phyloP scores from a whole-genome alignment of 2,797 vertebrate genomes.

The Lagorchestes hirsutus region DNA sequence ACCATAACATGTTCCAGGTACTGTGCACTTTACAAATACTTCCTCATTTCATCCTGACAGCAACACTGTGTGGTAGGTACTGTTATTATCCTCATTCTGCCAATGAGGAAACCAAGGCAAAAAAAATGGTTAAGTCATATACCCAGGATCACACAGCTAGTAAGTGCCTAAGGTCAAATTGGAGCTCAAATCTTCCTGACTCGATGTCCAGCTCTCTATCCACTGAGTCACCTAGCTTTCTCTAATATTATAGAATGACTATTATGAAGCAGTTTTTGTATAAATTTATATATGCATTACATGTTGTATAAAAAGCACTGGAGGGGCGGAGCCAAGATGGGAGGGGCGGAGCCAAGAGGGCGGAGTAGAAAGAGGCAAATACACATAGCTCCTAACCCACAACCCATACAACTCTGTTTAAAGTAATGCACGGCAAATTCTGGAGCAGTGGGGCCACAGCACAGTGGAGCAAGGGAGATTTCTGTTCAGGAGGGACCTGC shows the following conservation, averaged over 20 bases:
- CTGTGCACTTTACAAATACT: background rate
- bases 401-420: no score
- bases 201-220: background rate
- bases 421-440: no score
- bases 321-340: no score
- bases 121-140: background rate
- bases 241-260: background rate
- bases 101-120: background rate
- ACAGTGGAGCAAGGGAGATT: no score
- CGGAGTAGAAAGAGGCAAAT: no score
- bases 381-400: no score
- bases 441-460: no score
- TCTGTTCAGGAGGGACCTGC: no score
- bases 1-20: no score
- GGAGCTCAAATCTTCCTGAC: background rate
- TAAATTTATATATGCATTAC: background rate
- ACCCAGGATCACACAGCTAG: background rate
- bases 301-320: background rate
- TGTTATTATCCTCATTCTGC: background rate
- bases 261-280: background rate
- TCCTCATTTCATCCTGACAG: background rate
- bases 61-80: background rate
- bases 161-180: background rate
- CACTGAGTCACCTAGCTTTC: background rate
- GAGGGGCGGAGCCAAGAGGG: no score